Conservation (phyloP, 2,888 invertebrate species). For the Dione juno region DNA sequence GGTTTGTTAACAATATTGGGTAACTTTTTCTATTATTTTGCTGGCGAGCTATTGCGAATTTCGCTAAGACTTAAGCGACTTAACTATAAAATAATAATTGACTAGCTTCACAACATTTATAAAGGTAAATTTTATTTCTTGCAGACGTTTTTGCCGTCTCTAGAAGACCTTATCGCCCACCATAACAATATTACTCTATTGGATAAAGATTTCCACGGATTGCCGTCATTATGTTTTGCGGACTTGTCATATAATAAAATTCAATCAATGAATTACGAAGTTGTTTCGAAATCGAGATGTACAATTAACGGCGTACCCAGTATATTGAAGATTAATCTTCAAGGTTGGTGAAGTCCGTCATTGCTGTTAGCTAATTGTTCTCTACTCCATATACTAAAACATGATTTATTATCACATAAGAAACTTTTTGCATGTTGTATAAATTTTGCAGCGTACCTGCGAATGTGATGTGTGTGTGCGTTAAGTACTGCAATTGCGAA, state of each 20-base stretch:
- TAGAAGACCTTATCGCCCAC: conserved; percentile 90
- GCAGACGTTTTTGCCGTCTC: conserved; percentile 90
- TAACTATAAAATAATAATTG: background rate
- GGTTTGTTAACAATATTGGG: conserved; percentile 74
- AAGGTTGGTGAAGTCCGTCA: conserved; percentile 84
- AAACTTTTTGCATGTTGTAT: background rate
- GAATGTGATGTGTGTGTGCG: background rate
- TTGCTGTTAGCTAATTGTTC: background rate
- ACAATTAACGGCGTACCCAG: conserved; percentile 91
- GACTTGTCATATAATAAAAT: conserved; percentile 91
- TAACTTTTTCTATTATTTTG: conserved; percentile 45
- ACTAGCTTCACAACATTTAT: background rate
- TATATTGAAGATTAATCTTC: conserved; percentile 89
- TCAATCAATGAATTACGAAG: conserved; percentile 87
- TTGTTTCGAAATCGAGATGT: conserved; percentile 91
- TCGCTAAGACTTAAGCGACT: background rate
- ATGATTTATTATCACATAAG: conserved; percentile 9
- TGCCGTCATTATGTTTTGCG: conserved; percentile 91
- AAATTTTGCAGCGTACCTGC: conserved; percentile 27
- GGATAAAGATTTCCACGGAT: conserved; percentile 91
- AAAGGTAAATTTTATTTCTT: conserved; percentile 51
- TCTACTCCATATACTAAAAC: background rate
- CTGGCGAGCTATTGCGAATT: conserved; percentile 49
- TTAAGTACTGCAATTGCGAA: conserved; percentile 23
- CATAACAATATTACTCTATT: conserved; percentile 89